Base-by-base conservation (phyloP, 2,888 invertebrate species). In the Platynereis dumerilii region DNA sequence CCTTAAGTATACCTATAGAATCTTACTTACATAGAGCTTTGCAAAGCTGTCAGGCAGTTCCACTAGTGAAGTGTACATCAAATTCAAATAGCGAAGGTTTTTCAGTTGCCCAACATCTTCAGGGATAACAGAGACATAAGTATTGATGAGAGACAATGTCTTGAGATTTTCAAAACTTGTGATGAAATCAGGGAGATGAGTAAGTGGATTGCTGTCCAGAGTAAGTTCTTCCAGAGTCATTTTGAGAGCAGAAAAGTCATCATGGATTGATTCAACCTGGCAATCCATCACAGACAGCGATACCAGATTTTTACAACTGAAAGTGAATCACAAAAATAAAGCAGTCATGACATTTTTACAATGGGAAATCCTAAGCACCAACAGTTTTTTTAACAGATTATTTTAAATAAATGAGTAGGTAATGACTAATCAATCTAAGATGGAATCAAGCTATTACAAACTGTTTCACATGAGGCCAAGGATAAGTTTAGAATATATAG, bases 101-200 rank as follows among this genome's bases (percentile, higher is more conserved):
- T n/a, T 48, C 48, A 48, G n/a, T n/a, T 22, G 22, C 17, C 48
- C 48, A n/a, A 48, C 17, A n/a, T 48, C n/a, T 20, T 48, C 48
- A n/a, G 48, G 48, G 7, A 48, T 5, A 22, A 20, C 20, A 20
- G 48, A 3, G n/a, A 48, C 17, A n/a, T 3, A n/a, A 5, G 48
- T 48, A 48, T 22, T 22, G 22, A 22, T 7, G 3, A 48, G 10
- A 5, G 22, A n/a, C n/a, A 48, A 22, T 20, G n/a, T 48, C 22
- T n/a, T 48, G 20, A 48, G 48, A 22, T 48, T 20, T 22, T 22
- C 17, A 7, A 48, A 22, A 5, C 17, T n/a, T 7, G 22, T 48
- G 7, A 48, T 5, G n/a, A 48, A 48, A 5, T 48, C 48, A 20
- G 48, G 48, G 10, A 48, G 48, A 20, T 48, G n/a, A 5, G 5